These are phyloP conservation scores for Drosophila diplacantha DNA, from an alignment of 2,888 invertebrate genomes.

Conservation along the genomic window DNA sequence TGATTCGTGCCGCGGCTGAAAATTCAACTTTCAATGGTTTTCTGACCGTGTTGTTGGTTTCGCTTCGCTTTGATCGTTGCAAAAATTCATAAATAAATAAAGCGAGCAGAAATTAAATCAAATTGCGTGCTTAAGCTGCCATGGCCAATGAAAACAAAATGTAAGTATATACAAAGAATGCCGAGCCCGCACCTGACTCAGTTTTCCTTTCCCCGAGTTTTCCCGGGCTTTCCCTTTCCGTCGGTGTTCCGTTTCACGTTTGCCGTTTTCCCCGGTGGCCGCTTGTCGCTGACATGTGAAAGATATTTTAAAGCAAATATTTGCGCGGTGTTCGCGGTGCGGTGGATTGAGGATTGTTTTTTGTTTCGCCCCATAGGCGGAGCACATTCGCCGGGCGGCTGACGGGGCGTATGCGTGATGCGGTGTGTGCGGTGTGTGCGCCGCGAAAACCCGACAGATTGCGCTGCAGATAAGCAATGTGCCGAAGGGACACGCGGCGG, in stretches of 20 bases:
- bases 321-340: conserved; percentile 43
- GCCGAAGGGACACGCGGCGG: conserved; percentile 24
- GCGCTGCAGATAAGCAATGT: conserved; percentile 35
- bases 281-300: conserved; percentile 50
- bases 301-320: conserved; percentile 56
- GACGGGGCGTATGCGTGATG: conserved; percentile 49
- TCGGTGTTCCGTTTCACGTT: conserved; percentile 1
- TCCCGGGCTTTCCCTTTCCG: conserved; percentile 8
- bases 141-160: conserved; percentile 14
- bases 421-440: conserved; percentile 26
- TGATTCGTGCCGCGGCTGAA: background rate
- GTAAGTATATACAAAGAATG: conserved; percentile 31
- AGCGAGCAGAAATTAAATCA: conserved; percentile 56
- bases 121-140: conserved; percentile 50
- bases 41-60: conserved; percentile 16
- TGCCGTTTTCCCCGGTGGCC: conserved; percentile 35
- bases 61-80: conserved; percentile 42
- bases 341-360: conserved; percentile 34
- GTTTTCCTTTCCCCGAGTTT: conserved; percentile 22
- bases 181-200: conserved; percentile 40
- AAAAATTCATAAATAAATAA: conserved; percentile 53
- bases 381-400: conserved; percentile 17
- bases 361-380: conserved; percentile 31
- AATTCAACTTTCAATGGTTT: conserved; percentile 44
- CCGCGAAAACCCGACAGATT: conserved; percentile 20